These are phyloP conservation scores for Arctia plantaginis DNA, from an alignment of 2,888 invertebrate species.

Conservation along the genomic window DNA sequence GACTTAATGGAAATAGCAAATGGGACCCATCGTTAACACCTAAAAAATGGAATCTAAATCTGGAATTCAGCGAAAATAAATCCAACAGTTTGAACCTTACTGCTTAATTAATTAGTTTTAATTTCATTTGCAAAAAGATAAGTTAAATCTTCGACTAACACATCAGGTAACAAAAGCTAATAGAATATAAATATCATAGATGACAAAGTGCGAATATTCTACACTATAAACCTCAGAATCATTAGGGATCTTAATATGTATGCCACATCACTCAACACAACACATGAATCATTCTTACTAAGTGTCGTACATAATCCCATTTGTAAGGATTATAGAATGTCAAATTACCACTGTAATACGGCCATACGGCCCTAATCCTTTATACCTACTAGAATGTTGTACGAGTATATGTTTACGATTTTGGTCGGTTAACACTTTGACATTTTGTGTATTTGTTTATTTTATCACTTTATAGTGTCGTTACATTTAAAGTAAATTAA, in stretches of 20 bases:
- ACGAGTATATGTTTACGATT: not conserved
- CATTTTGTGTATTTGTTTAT: no score
- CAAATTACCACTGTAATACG: constrained; percentile 1
- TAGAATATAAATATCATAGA: not conserved
- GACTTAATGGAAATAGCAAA: no score
- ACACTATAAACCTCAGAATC: not conserved
- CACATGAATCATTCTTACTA: not conserved
- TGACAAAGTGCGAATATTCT: not conserved
- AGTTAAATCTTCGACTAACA: no score
- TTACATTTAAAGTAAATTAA: no score
- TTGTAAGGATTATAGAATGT: constrained; percentile 1
- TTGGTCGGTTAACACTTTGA: not conserved
- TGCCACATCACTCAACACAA: not conserved
- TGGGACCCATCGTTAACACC: no score
- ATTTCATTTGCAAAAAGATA: no score
- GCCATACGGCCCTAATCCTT: not conserved
- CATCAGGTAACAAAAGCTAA: not conserved
- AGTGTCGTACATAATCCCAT: not conserved
- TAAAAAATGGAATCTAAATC: no score
- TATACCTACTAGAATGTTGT: not conserved
- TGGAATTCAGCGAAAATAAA: no score
- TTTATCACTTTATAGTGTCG: no score
- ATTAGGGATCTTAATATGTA: constrained; percentile 1
- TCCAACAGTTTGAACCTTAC: no score
- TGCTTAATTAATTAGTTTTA: no score